Conservation (phyloP, 1,140 invertebrate genomes). For the Drosophila lini region DNA sequence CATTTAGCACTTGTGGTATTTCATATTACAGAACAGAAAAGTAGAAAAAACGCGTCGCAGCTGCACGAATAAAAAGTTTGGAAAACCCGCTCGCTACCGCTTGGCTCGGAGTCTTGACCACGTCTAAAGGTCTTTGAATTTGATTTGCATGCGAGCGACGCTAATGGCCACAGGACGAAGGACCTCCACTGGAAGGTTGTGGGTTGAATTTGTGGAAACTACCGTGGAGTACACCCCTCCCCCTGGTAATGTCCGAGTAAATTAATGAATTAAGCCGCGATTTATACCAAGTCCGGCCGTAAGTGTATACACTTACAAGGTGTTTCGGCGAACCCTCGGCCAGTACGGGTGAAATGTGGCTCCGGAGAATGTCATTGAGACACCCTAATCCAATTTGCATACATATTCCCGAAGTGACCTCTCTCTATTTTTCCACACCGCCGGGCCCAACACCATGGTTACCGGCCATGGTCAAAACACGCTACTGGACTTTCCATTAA, state of each 20-base stretch:
- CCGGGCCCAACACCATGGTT: constrained; percentile 62
- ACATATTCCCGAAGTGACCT: constrained; percentile 60
- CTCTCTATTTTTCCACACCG: constrained; percentile 54
- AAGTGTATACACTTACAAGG: constrained; percentile 27
- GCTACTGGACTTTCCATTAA: constrained; percentile 78
- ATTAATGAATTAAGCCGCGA: constrained; percentile 47
- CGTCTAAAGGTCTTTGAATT: constrained; percentile 72
- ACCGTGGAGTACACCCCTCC: constrained; percentile 43
- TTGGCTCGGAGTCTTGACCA: constrained; percentile 73
- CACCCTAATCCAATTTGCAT: constrained; percentile 67
- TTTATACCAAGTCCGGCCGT: constrained; percentile 26
- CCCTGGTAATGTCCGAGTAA: constrained; percentile 32
- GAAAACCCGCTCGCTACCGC: constrained; percentile 50
- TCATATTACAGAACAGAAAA: constrained; percentile 1
- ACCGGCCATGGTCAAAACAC: constrained; percentile 73
- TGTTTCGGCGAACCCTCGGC: constrained; percentile 27
- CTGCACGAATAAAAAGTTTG: constrained; percentile 1
- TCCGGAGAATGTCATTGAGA: constrained; percentile 48
- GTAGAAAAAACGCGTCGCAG: constrained; percentile 13
- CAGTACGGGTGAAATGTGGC: constrained; percentile 27
- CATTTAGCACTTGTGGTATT: constrained; percentile 8
- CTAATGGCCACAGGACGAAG: constrained; percentile 31
- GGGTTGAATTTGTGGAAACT: constrained; percentile 32
- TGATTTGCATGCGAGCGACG: constrained; percentile 69
- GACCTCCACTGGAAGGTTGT: constrained; percentile 60